These are phyloP conservation scores for Drosophila mojavensis DNA, from an alignment of 1,140 invertebrate species.

Conservation along the genomic window DNA sequence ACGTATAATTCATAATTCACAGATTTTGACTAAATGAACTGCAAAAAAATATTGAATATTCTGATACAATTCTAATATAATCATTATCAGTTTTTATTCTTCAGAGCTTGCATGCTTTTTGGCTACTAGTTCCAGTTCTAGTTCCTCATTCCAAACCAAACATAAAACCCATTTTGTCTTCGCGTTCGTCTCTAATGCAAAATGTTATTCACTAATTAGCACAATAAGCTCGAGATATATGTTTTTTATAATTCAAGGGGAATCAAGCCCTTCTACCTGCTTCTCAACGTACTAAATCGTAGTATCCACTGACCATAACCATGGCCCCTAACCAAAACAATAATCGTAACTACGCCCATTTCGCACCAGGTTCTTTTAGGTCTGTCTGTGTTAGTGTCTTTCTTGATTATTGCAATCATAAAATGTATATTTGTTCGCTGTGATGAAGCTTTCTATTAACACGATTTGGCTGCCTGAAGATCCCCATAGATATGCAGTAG, in stretches of 20 bases:
- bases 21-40: slow-evolving; percentile 21
- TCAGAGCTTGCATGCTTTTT: slow-evolving; percentile 46
- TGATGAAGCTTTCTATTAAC: slow-evolving; percentile 62
- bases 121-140: slow-evolving; percentile 1
- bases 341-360: slow-evolving; percentile 31
- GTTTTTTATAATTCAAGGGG: slow-evolving; percentile 45
- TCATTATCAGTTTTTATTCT: slow-evolving; percentile 14
- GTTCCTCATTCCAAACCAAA: background rate
- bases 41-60: slow-evolving; percentile 55
- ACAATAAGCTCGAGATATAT: slow-evolving; percentile 37
- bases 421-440: slow-evolving; percentile 65
- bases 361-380: slow-evolving; percentile 4
- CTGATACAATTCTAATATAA: slow-evolving; percentile 12
- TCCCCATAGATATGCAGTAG: slow-evolving; percentile 12
- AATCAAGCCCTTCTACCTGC: background rate
- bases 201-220: slow-evolving; percentile 71
- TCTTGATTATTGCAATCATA: slow-evolving; percentile 72
- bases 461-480: slow-evolving; percentile 42
- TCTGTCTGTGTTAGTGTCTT: slow-evolving; percentile 20
- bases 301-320: slow-evolving; percentile 53
- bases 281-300: slow-evolving; percentile 12
- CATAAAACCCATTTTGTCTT: slow-evolving; percentile 36
- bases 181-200: slow-evolving; percentile 50
- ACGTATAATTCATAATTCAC: slow-evolving; percentile 13
- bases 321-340: slow-evolving; percentile 17